A percentile compares a stretch with the other conserved stretches of the same genome.
phyloP scores from a whole-genome alignment of 2,888 invertebrate species.

The Trachelus iudaicus region DNA sequence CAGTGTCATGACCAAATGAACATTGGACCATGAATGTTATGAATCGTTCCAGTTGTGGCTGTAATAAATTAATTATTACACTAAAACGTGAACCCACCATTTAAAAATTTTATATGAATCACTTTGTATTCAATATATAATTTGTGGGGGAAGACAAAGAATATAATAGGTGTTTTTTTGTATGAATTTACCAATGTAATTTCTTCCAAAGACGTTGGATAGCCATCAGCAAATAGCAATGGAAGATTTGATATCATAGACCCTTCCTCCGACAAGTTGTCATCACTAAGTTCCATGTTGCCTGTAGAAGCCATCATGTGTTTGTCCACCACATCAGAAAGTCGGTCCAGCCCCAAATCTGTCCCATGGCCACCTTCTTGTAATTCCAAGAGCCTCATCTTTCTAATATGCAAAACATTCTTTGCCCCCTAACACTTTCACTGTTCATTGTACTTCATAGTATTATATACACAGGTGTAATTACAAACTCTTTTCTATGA shows the following conservation, averaged over 20 bases:
- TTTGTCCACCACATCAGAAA: slow-evolving; percentile 46
- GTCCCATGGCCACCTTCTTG: slow-evolving; percentile 56
- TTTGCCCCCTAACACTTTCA: not conserved
- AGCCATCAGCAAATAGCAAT: slow-evolving; percentile 77
- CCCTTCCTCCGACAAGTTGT: slow-evolving; percentile 48
- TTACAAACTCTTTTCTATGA: not conserved
- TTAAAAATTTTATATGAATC: not conserved
- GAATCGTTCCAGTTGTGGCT: slow-evolving; percentile 75
- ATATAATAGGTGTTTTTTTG: not conserved
- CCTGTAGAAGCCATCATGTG: slow-evolving; percentile 53
- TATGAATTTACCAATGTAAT: slow-evolving; percentile 66
- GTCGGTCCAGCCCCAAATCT: slow-evolving; percentile 50
- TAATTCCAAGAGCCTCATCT: slow-evolving; percentile 56
- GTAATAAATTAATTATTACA: not conserved
- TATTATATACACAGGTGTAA: not conserved
- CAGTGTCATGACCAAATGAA: slow-evolving; percentile 75
- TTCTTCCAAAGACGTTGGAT: slow-evolving; percentile 75
- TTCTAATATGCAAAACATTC: slow-evolving; percentile 38
- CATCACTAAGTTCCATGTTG: slow-evolving; percentile 42
- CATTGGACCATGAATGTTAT: slow-evolving; percentile 82
- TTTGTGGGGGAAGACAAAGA: not conserved
- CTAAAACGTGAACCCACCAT: not conserved
- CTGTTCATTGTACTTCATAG: not conserved
- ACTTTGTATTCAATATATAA: not conserved
- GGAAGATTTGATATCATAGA: slow-evolving; percentile 80